phyloP scores from a whole-genome alignment of 2,113 vertebrate species.

The Conger conger region DNA sequence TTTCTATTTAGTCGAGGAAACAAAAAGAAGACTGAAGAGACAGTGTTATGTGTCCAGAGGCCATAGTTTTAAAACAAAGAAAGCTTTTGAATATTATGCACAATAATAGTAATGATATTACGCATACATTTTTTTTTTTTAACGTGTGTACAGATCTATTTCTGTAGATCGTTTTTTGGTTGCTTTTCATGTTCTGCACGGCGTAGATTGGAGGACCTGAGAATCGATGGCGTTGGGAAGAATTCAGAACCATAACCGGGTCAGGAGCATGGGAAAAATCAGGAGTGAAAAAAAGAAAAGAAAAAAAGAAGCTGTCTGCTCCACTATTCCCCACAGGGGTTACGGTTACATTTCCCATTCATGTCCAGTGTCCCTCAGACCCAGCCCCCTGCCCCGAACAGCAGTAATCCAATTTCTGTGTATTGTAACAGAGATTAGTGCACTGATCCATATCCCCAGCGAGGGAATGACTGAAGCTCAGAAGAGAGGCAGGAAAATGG shows the following conservation, averaged over 20 bases:
- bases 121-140: too few relatives aligned
- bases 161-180: slow-evolving; percentile 28
- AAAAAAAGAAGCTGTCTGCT: background rate
- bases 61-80: slow-evolving; percentile 31
- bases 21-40: slow-evolving; percentile 39
- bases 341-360: background rate
- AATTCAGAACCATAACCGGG: background rate
- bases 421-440: background rate
- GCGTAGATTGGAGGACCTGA: slow-evolving; percentile 21
- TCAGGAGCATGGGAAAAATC: background rate
- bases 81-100: slow-evolving; percentile 50
- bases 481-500: background rate
- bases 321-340: background rate
- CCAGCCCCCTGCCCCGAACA: background rate
- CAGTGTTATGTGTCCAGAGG: slow-evolving; percentile 27
- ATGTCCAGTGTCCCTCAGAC: background rate
- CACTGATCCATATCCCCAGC: background rate
- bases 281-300: background rate
- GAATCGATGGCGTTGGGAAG: background rate
- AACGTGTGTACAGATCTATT: slow-evolving; percentile 33
- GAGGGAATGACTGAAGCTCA: background rate
- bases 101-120: slow-evolving; percentile 56
- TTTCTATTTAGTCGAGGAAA: slow-evolving; percentile 39
- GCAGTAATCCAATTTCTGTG: background rate
- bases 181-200: slow-evolving; percentile 41